Conservation (phyloP, 2,888 invertebrate species). For the Aethes cnicana region DNA sequence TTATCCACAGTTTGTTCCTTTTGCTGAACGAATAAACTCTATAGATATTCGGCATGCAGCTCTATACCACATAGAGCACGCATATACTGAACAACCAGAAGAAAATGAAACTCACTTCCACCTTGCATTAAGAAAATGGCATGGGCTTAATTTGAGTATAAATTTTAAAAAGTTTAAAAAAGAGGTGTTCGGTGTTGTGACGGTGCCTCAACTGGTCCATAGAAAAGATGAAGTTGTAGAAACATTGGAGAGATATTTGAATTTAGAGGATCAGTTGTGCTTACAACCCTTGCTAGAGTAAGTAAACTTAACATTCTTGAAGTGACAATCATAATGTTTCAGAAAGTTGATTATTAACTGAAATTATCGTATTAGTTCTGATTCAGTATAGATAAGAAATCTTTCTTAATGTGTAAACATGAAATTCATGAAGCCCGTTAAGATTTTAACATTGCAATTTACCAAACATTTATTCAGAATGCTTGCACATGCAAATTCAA, state of each 20-base stretch:
- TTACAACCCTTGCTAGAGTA: conserved; percentile 93
- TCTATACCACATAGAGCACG: conserved; percentile 91
- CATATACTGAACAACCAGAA: conserved; percentile 86
- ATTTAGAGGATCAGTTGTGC: conserved; percentile 86
- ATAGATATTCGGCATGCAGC: conserved; percentile 92
- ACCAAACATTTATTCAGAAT: no score
- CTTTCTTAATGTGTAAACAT: no score
- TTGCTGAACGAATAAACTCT: conserved; percentile 92
- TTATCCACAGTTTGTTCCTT: conserved; percentile 89
- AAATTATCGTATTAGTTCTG: no score
- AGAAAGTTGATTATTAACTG: no score
- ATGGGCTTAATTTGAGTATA: conserved; percentile 92
- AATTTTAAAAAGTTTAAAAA: conserved; percentile 90
- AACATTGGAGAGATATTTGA: conserved; percentile 87
- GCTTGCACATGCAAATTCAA: no score
- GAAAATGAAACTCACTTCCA: conserved; percentile 90
- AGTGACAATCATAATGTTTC: no score
- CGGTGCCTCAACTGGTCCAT: conserved; percentile 92
- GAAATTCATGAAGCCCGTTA: no score
- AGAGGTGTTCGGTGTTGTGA: conserved; percentile 88
- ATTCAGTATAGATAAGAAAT: no score
- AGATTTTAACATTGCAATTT: no score
- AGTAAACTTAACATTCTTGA: conserved; percentile 60
- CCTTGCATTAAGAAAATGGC: conserved; percentile 93
- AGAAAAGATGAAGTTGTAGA: conserved; percentile 89